Conservation (phyloP, 2,113 vertebrate species). For the Oreochromis niloticus region DNA sequence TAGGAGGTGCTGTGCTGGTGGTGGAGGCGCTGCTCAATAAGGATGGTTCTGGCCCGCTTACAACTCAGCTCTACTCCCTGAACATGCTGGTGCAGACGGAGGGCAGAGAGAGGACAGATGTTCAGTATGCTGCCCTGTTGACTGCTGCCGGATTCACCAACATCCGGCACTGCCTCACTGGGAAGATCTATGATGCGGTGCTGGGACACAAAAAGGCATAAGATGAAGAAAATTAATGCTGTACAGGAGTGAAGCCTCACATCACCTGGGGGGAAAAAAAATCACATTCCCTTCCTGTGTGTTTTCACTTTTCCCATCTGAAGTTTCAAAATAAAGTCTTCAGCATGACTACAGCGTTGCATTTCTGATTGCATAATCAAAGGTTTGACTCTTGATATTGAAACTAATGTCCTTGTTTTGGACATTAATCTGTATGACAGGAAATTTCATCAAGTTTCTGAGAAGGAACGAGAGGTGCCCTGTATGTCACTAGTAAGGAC, state of each 20-base stretch:
- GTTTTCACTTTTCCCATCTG: background rate
- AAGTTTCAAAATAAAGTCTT: background rate
- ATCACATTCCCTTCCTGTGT: background rate
- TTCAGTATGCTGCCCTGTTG: slow-evolving; percentile 75
- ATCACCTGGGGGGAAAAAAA: background rate
- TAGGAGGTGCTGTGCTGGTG: slow-evolving; percentile 79
- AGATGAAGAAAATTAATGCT: background rate
- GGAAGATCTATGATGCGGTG: slow-evolving; percentile 78
- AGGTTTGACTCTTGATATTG: background rate
- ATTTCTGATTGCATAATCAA: background rate
- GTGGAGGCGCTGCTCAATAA: slow-evolving; percentile 77
- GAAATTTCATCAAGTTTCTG: background rate
- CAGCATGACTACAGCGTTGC: background rate
- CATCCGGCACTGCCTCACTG: slow-evolving; percentile 65
- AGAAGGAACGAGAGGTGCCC: background rate
- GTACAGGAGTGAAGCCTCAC: background rate
- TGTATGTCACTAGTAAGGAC: background rate
- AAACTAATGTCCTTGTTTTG: background rate
- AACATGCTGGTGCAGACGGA: slow-evolving; percentile 89
- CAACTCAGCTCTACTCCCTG: slow-evolving; percentile 78
- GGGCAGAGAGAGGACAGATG: slow-evolving; percentile 76
- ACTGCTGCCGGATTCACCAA: slow-evolving; percentile 72
- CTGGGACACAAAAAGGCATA: slow-evolving; percentile 71
- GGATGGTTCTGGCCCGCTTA: slow-evolving; percentile 76
- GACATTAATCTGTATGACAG: background rate